phyloP scores from a whole-genome alignment of 2,797 vertebrate species.

The Anas flavirostris region DNA sequence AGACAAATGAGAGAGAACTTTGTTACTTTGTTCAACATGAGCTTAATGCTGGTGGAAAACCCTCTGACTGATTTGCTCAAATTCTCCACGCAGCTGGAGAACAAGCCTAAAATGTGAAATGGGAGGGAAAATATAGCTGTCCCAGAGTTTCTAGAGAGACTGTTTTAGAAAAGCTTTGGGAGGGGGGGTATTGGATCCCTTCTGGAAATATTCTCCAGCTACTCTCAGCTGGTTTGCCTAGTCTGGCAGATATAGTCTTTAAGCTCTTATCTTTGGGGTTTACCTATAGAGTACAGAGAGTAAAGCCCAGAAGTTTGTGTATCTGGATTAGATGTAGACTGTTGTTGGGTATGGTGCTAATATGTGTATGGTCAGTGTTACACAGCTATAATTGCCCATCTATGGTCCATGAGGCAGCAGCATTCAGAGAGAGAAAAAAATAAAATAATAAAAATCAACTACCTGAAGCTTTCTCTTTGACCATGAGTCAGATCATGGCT shows the following conservation, averaged over 20 bases:
- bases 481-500: background rate
- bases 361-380: rapidly evolving
- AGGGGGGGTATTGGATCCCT: rapidly evolving
- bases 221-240: background rate
- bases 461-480: background rate
- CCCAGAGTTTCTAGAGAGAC: background rate
- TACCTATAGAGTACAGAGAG: background rate
- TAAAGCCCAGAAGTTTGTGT: background rate
- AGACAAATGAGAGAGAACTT: background rate
- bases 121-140: background rate
- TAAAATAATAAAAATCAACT: background rate
- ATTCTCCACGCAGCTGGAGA: background rate
- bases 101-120: background rate
- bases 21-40: background rate
- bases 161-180: background rate
- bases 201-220: background rate
- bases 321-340: background rate
- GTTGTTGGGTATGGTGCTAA: rapidly evolving
- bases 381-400: background rate
- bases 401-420: background rate
- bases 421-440: background rate
- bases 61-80: background rate
- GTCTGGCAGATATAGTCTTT: background rate
- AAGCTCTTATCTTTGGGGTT: background rate
- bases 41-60: background rate